Conservation (phyloP, 2,797 vertebrate species). For the Pelobates cultripes region DNA sequence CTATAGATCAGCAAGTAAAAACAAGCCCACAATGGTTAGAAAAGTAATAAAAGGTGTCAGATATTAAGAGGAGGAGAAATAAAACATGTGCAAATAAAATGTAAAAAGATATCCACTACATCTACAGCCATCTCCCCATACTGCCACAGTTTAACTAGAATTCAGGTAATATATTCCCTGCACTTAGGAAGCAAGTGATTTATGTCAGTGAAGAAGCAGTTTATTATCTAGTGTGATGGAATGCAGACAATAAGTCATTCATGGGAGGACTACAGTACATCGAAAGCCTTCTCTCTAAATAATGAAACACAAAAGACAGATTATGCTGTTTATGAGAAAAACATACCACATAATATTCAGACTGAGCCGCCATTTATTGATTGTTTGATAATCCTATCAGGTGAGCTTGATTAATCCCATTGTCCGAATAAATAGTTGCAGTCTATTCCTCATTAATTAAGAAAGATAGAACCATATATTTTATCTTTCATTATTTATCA, state of each 20-base stretch:
- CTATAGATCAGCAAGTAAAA: neutral
- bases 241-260: constrained; percentile 76
- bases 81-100: constrained; percentile 1
- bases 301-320: constrained; percentile 60
- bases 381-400: neutral
- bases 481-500: neutral
- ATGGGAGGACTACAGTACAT: constrained; percentile 70
- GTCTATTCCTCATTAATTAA: neutral
- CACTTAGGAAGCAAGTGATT: constrained; percentile 77
- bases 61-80: neutral
- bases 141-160: constrained; percentile 69
- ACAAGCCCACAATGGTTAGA: neutral
- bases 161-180: constrained; percentile 76
- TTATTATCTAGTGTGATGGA: constrained; percentile 79
- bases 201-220: constrained; percentile 78
- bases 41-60: constrained; percentile 34
- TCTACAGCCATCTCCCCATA: constrained; percentile 43
- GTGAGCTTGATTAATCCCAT: constrained; percentile 10
- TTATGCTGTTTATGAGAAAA: constrained; percentile 45
- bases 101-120: constrained; percentile 7
- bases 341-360: constrained; percentile 15
- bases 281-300: constrained; percentile 62
- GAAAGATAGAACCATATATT: neutral
- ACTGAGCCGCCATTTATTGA: constrained; percentile 19
- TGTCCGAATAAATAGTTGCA: neutral